Percentiles rank a stretch among this genome's conserved stretches.
Conservation (phyloP, 1,140 invertebrate genomes). For the Ips nitidus region DNA sequence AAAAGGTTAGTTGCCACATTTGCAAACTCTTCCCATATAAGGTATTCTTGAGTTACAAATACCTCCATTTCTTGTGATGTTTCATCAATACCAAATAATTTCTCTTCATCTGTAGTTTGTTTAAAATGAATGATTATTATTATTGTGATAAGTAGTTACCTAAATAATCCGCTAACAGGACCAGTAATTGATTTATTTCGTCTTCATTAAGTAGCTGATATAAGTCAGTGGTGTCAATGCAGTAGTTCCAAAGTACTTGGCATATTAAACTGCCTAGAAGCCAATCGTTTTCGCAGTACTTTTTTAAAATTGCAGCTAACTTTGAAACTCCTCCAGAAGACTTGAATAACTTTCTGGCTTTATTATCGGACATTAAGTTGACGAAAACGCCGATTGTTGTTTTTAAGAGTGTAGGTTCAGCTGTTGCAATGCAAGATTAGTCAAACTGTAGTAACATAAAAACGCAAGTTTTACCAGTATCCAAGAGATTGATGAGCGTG, state of each 20-base stretch:
- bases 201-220: constrained; percentile 55
- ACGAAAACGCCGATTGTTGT: constrained; percentile 68
- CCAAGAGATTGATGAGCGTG: constrained; percentile 42
- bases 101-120: constrained; percentile 51
- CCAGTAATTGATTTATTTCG: constrained; percentile 58
- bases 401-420: constrained; percentile 60
- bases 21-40: constrained; percentile 66
- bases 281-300: constrained; percentile 62
- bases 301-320: constrained; percentile 58
- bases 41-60: constrained; percentile 50
- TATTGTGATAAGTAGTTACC: constrained; percentile 43
- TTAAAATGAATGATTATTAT: constrained; percentile 38
- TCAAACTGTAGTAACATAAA: background rate
- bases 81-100: constrained; percentile 50
- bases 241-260: constrained; percentile 73
- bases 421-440: constrained; percentile 44
- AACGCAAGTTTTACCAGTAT: constrained; percentile 38
- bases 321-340: constrained; percentile 53
- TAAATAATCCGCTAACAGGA: constrained; percentile 60
- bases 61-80: constrained; percentile 46
- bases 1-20: constrained; percentile 63
- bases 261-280: constrained; percentile 63
- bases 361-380: constrained; percentile 68
- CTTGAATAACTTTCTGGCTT: constrained; percentile 58
- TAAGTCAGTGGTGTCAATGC: constrained; percentile 59